A percentile compares a stretch with the other conserved stretches of the same genome.
Conservation (phyloP, 2,797 vertebrate genomes). For the Oreonectes daqikongensis region DNA sequence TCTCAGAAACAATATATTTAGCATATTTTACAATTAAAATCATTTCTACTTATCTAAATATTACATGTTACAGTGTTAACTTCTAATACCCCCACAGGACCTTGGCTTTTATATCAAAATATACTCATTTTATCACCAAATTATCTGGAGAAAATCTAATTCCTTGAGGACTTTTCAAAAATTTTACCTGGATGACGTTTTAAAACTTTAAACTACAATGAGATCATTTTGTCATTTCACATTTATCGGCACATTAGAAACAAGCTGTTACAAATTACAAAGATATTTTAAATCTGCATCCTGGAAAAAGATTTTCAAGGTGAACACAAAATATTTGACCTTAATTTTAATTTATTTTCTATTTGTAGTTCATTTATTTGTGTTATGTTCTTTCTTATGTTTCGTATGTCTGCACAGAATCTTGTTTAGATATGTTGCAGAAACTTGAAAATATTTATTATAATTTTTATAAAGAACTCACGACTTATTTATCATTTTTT, state of each 20-base stretch:
- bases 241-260: too few relatives aligned
- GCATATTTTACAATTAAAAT: neutral
- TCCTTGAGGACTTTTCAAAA: too few relatives aligned
- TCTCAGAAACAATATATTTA: slow-evolving; percentile 45
- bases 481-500: slow-evolving; percentile 9
- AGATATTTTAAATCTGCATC: neutral
- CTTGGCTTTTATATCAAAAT: slow-evolving; percentile 80
- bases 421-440: slow-evolving; percentile 78
- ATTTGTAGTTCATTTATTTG: neutral
- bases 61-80: neutral
- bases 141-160: slow-evolving; percentile 79
- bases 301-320: neutral
- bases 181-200: too few relatives aligned
- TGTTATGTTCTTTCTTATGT: neutral
- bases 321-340: neutral
- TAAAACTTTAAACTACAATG: neutral
- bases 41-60: neutral
- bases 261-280: too few relatives aligned
- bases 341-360: neutral
- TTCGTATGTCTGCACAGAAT: slow-evolving; percentile 59
- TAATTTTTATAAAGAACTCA: slow-evolving; percentile 67
- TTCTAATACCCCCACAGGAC: slow-evolving; percentile 52
- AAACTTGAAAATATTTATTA: slow-evolving; percentile 69
- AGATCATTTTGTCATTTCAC: neutral
- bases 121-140: slow-evolving; percentile 63